Evolutionary conservation across 2,113 vertebrate species (phyloP).

Genomic region (Carassius auratus): DNA sequence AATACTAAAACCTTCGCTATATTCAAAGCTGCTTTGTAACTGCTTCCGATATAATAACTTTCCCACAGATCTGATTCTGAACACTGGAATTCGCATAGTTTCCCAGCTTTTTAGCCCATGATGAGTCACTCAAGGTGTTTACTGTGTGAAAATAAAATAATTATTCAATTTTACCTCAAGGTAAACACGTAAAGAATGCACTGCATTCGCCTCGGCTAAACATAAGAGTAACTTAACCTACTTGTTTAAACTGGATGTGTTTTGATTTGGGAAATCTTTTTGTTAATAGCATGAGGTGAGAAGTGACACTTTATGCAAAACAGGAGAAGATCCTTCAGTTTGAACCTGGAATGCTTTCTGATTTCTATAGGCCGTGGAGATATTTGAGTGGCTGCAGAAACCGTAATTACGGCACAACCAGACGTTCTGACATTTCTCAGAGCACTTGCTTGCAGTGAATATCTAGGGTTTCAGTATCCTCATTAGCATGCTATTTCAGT

Average conservation of each 20-base stretch:
- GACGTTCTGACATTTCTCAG: background rate
- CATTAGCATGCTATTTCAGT: background rate
- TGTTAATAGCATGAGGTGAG: conserved; percentile 31
- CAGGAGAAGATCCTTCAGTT: background rate
- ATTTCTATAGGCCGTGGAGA: background rate
- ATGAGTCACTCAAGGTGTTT: background rate
- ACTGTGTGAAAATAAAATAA: background rate
- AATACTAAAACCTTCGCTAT: background rate
- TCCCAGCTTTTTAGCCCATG: background rate
- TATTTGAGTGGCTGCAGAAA: background rate
- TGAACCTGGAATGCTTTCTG: background rate
- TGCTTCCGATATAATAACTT: background rate
- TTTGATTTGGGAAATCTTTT: background rate
- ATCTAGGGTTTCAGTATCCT: background rate
- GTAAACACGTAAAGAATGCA: conserved; percentile 18
- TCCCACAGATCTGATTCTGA: conserved; percentile 11
- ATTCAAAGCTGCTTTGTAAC: conserved; percentile 1
- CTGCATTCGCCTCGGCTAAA: conserved; percentile 41
- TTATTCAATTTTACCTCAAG: conserved; percentile 22
- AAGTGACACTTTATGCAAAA: conserved; percentile 26
- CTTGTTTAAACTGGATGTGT: conserved; percentile 64
- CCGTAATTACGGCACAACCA: background rate
- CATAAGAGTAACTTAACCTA: conserved; percentile 54
- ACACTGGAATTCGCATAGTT: background rate
- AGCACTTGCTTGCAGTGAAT: background rate